Base-by-base conservation (phyloP, 2,888 invertebrate species). In the Pammene aurita region DNA sequence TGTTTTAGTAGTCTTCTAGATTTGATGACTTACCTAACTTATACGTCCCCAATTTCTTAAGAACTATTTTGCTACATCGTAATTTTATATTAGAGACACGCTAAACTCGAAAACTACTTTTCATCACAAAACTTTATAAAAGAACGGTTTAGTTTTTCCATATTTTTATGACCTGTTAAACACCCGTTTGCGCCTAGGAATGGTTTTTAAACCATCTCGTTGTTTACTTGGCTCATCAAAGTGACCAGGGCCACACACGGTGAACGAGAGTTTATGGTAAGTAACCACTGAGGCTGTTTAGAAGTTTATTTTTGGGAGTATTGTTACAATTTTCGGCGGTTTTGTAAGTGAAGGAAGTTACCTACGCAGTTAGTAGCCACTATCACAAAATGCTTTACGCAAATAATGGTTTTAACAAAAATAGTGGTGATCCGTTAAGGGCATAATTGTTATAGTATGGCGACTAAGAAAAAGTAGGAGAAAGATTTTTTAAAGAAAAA, bases 111-210 rank as follows among this genome's bases (percentile, higher is more conserved):
- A 16, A 50, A 50, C 11, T 26, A 38, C 7, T 16, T 26, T 48
- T 13, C 18, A 48, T 18, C 18, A 26, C 16, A 16, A 26, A 42
- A 11, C 11, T 26, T 58, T 34, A 44, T 26, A 26, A 26, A 0
- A 18, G 16, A 64, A 44, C 38, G 44, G 7, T 50, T 18, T 18
- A 41, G 46, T 41, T 64, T 64, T 60, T 60, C 54, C 48, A 65
- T 69, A 69, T 65, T 69, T 69, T 69, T 65, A 69, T 65, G 69
- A 69, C 58, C 64, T 41, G 69, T 69, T 69, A 69, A 69, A 69
- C 42, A 60, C 60, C 46, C 55, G 65, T 65, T 58, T 69, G 64
- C 60, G 42, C 54, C 34, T 42, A 69, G 65, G 26, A 64, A 69
- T 65, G 69, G 65, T 54, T 60, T 68, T 60, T 54, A 58, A 65